These are phyloP conservation scores for Eupristina koningsbergeri DNA, from an alignment of 1,140 invertebrate species.

Conservation along the genomic window DNA sequence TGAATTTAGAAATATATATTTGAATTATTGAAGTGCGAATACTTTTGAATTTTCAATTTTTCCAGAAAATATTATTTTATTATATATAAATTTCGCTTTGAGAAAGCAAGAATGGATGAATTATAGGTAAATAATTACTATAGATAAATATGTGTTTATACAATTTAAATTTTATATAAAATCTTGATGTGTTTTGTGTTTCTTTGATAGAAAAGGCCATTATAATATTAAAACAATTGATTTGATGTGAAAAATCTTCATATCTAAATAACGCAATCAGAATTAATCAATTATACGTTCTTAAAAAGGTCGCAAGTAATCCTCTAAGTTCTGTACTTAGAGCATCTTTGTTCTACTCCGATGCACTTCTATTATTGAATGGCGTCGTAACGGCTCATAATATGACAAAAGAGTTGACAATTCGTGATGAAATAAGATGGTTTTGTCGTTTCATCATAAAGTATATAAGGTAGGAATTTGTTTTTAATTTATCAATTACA, in stretches of 20 bases:
- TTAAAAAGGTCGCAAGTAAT: slow-evolving; percentile 74
- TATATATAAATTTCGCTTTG: too few relatives aligned
- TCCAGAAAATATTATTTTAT: too few relatives aligned
- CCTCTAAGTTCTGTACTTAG: slow-evolving; percentile 76
- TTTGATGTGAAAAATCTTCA: slow-evolving; percentile 31
- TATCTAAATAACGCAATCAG: not conserved
- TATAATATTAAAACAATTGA: not conserved
- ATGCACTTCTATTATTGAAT: slow-evolving; percentile 78
- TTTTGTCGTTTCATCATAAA: slow-evolving; percentile 75
- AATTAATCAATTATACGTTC: slow-evolving; percentile 41
- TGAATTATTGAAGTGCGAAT: too few relatives aligned
- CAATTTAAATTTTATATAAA: too few relatives aligned
- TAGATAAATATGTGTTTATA: too few relatives aligned
- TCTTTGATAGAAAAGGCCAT: too few relatives aligned
- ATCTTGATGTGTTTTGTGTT: too few relatives aligned
- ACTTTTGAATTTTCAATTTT: too few relatives aligned
- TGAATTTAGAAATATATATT: too few relatives aligned
- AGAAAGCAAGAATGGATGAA: too few relatives aligned
- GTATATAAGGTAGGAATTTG: slow-evolving; percentile 74
- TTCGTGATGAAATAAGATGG: slow-evolving; percentile 74
- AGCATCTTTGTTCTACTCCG: slow-evolving; percentile 78
- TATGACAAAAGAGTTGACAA: slow-evolving; percentile 72
- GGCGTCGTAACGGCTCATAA: slow-evolving; percentile 78
- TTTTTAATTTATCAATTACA: slow-evolving; percentile 39
- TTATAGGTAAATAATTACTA: too few relatives aligned